Conservation (phyloP, 2,888 invertebrate genomes). For the Ormyrus thymus region DNA sequence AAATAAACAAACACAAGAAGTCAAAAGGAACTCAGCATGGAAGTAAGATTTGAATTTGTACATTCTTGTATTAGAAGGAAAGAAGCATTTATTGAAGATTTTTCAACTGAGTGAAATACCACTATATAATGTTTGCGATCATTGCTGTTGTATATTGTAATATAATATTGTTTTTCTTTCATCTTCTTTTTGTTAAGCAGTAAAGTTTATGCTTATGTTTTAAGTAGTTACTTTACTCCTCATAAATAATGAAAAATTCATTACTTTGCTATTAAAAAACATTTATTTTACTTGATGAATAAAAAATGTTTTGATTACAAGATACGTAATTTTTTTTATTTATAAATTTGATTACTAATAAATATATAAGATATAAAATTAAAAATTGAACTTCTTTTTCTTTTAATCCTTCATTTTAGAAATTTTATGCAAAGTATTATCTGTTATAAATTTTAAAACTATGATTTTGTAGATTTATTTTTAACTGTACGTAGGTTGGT, state of each 20-base stretch:
- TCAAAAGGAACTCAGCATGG: not conserved
- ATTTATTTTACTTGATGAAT: conserved; percentile 52
- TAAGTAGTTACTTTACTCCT: conserved; percentile 44
- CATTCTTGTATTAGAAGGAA: conserved; percentile 42
- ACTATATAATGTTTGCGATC: conserved; percentile 47
- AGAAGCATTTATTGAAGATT: conserved; percentile 54
- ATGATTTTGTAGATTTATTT: no score
- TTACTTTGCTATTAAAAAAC: conserved; percentile 46
- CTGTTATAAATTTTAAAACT: no score
- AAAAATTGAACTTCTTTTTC: no score
- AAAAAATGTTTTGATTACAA: conserved; percentile 44
- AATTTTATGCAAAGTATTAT: no score
- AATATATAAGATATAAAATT: conserved; percentile 22
- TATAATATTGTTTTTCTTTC: conserved; percentile 47
- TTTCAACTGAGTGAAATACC: conserved; percentile 50
- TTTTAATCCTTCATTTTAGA: no score
- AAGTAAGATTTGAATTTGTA: conserved; percentile 41
- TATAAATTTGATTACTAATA: conserved; percentile 35
- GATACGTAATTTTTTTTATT: conserved; percentile 40
- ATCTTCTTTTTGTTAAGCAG: conserved; percentile 42
- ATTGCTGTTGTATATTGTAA: conserved; percentile 53
- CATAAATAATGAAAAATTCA: conserved; percentile 29
- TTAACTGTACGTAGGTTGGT: no score
- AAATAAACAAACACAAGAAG: conserved; percentile 14
- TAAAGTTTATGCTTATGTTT: conserved; percentile 47